Evolutionary conservation across 2,888 invertebrate genomes (phyloP), one percentile per base, ranked within the genome.

Genomic region (Clunio marinus): DNA sequence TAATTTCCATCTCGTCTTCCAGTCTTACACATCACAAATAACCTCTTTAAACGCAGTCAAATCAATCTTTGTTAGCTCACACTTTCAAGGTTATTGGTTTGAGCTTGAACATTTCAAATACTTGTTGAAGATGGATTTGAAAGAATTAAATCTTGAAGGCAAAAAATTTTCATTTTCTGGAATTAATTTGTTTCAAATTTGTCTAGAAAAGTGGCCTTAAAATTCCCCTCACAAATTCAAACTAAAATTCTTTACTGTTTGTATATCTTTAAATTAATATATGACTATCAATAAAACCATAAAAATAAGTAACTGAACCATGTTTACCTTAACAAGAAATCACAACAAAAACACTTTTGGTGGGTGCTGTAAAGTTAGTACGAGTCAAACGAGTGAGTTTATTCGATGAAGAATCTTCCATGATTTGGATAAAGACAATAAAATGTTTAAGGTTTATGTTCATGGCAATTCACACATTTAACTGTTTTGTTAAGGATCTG

Each of bases 301-400:
- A 62, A 62, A 62, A 41, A 24, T 62, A 41, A 41, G 62, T 62
- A 59, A 59, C 59, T 59, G 59, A 59, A 59, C 59, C 59, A 59
- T 62, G 62, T 62, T 62, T 62, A 28, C 32, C 62, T 62, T 62
- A 41, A 41, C 15, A 5, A 45, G 17, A 45, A 45, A 45, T 45
- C 17, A 45, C 45, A 25, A 45, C 41, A 46, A 41, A 25, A 10
- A n/a, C n/a, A n/a, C n/a, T n/a, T n/a, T n/a, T n/a, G n/a, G n/a
- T n/a, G n/a, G 32, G 5, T 4, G 32, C 32, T 32, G 32, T 32
- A 32, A 32, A 32, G 8, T 7, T 7, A 32, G n/a, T n/a, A n/a
- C n/a, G n/a, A n/a, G n/a, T n/a, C n/a, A n/a, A n/a, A n/a, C n/a
- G n/a, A n/a, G n/a, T n/a, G n/a, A n/a, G n/a, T n/a, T n/a, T n/a